phyloP scores from a whole-genome alignment of 1,140 invertebrate genomes.

The Arctopsyche grandis region DNA sequence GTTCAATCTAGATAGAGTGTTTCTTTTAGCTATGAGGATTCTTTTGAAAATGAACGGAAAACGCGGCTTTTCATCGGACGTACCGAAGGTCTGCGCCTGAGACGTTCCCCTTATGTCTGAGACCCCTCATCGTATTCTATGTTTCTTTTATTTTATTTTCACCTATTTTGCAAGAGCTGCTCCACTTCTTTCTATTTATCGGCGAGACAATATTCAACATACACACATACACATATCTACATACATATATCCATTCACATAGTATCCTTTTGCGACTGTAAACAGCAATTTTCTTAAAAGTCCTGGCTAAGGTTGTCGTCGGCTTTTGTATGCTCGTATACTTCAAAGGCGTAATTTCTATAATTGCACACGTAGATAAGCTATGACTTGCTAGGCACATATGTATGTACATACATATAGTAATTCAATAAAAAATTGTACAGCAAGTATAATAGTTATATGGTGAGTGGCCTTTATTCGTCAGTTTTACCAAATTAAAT shows the following conservation, averaged over 20 bases:
- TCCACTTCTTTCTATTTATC: conserved; percentile 31
- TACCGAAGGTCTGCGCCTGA: background rate
- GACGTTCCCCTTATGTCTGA: conserved; percentile 10
- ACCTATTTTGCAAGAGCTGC: conserved; percentile 24
- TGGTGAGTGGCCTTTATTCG: too few species aligned
- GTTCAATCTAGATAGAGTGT: conserved; percentile 38
- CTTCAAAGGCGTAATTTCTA: conserved; percentile 25
- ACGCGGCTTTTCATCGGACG: conserved; percentile 35
- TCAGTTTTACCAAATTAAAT: too few species aligned
- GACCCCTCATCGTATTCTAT: conserved; percentile 1
- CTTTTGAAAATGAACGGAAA: conserved; percentile 40
- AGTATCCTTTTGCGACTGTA: conserved; percentile 17
- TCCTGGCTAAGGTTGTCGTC: conserved; percentile 18
- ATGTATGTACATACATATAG: background rate
- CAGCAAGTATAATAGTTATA: too few species aligned
- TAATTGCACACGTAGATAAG: conserved; percentile 18
- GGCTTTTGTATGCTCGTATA: background rate
- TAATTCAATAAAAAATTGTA: background rate
- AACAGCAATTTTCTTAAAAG: conserved; percentile 36
- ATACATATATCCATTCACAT: background rate
- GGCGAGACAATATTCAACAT: conserved; percentile 25
- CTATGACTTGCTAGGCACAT: background rate
- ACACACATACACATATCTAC: background rate
- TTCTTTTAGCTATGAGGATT: conserved; percentile 32
- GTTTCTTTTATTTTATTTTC: conserved; percentile 35